Percentiles rank a stretch among this genome's conserved stretches.
Evolutionary conservation across 2,888 invertebrate genomes (phyloP).

Genomic region (Hirudinaria manillensis): DNA sequence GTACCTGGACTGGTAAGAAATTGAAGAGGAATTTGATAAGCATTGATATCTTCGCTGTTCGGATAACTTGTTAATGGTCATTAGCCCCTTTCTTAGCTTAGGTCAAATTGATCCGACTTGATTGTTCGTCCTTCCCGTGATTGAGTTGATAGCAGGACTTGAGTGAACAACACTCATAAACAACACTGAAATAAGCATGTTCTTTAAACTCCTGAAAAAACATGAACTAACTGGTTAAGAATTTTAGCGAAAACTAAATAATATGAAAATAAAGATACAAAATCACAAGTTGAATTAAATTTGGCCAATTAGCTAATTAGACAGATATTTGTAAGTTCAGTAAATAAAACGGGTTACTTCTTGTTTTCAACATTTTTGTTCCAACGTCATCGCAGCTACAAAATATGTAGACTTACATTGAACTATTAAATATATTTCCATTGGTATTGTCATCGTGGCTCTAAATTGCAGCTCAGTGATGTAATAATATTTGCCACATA

Average conservation of each 20-base stretch:
- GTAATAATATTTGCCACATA: too few relatives aligned
- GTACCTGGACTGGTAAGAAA: neutral
- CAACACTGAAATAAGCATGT: neutral
- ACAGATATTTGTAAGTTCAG: slow-evolving; percentile 13
- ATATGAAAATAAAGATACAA: slow-evolving; percentile 5
- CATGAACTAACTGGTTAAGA: neutral
- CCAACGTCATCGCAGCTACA: slow-evolving; percentile 20
- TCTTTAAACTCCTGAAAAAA: neutral
- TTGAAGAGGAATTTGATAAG: neutral
- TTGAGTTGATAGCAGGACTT: neutral
- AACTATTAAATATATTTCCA: neutral
- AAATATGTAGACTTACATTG: slow-evolving; percentile 10
- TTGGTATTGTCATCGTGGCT: too few relatives aligned
- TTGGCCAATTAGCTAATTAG: slow-evolving; percentile 18
- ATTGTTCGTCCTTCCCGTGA: too few relatives aligned
- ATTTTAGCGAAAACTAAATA: neutral
- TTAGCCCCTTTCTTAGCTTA: slow-evolving; percentile 6
- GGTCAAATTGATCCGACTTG: slow-evolving; percentile 22
- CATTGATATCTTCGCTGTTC: neutral
- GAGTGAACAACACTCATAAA: too few relatives aligned
- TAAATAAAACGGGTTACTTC: slow-evolving; percentile 24
- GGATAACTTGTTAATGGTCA: too few relatives aligned
- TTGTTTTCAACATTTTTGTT: slow-evolving; percentile 29
- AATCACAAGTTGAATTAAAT: slow-evolving; percentile 8
- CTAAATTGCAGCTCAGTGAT: too few relatives aligned